phyloP scores from a whole-genome alignment of 2,797 vertebrate genomes.

The Aythya fuligula region DNA sequence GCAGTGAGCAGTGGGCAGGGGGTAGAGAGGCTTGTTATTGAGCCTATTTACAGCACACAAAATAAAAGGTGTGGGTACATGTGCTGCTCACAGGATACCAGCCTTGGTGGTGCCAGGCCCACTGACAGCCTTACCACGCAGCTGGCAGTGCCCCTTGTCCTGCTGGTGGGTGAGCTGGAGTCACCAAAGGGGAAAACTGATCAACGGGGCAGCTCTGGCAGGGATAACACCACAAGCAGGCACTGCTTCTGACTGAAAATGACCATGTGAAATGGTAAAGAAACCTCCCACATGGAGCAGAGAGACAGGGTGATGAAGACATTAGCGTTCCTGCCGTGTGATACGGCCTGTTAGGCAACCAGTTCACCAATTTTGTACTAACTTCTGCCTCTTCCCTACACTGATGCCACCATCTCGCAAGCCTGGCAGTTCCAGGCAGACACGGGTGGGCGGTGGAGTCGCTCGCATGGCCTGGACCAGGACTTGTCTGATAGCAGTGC shows the following conservation, averaged over 20 bases:
- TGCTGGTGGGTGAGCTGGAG: not conserved
- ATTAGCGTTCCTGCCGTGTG: conserved; percentile 49
- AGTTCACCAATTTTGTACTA: conserved; percentile 14
- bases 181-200: not conserved
- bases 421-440: conserved; percentile 52
- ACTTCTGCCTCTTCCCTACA: conserved; percentile 34
- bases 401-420: conserved; percentile 60
- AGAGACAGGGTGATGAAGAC: not conserved
- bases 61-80: accelerated
- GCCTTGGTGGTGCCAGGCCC: not conserved
- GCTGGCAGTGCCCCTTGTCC: not conserved
- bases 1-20: not conserved
- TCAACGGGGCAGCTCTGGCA: not conserved
- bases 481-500: conserved; percentile 1
- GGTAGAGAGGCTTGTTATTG: not conserved
- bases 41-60: not conserved
- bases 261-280: not conserved
- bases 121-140: not conserved
- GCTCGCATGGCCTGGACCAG: not conserved
- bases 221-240: not conserved
- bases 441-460: not conserved
- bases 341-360: not conserved
- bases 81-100: not conserved
- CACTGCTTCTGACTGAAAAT: not conserved
- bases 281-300: not conserved